Percentiles rank a stretch among this genome's conserved stretches.
These are phyloP conservation scores for Gallinago paraguaiae DNA, from an alignment of 2,113 vertebrate species.

Conservation along the genomic window DNA sequence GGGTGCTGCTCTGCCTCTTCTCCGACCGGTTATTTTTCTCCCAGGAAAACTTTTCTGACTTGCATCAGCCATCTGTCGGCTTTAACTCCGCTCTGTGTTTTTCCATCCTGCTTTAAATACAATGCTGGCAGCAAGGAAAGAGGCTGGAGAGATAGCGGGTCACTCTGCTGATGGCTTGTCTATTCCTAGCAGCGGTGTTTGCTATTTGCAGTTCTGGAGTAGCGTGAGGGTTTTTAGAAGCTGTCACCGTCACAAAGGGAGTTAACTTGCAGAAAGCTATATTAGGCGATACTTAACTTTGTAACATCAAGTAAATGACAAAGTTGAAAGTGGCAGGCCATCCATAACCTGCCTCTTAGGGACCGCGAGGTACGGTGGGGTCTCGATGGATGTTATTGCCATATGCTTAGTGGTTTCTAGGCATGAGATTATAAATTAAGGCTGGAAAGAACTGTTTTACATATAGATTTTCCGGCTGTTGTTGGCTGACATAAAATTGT, in stretches of 20 bases:
- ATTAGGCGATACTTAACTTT: background rate
- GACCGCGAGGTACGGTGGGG: rapidly evolving
- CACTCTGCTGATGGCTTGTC: background rate
- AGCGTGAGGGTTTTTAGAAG: background rate
- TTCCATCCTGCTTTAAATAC: background rate
- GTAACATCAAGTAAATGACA: background rate
- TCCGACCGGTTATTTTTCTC: background rate
- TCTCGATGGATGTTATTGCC: background rate
- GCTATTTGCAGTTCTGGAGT: background rate
- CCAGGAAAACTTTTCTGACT: background rate
- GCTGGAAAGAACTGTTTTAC: background rate
- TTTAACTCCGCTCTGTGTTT: background rate
- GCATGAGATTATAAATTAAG: background rate
- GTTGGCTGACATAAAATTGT: background rate
- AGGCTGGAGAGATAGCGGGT: background rate
- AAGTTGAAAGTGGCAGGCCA: constrained; percentile 15
- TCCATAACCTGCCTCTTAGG: background rate
- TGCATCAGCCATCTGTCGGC: background rate
- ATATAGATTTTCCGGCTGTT: background rate
- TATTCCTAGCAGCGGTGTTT: background rate
- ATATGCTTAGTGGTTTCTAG: background rate
- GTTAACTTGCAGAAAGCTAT: background rate
- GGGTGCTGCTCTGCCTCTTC: background rate
- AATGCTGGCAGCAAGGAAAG: background rate
- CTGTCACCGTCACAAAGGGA: background rate